Base-by-base conservation (phyloP, 1,140 invertebrate species). In the Heliconius himera region DNA sequence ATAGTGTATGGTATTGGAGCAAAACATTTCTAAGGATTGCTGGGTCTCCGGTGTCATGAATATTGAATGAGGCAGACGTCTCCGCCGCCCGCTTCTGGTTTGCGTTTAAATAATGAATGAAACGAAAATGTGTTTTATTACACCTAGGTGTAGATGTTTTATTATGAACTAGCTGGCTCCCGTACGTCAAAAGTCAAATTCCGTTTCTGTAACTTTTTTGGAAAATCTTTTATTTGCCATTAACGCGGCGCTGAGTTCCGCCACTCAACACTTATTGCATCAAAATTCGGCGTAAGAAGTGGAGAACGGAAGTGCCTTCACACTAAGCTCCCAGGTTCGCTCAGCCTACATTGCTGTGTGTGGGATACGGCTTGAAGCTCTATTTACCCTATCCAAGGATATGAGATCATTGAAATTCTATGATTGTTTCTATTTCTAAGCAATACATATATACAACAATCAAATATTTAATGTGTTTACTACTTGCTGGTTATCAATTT, bases 21-120 rank as follows among this genome's bases (percentile, higher is more conserved):
- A 66, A 66, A 66, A 66, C 26, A 66, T 66, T 66, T 66, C 46
- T 41, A 70, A 76, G 46, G 46, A 73, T 26, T 20, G 76, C 29
- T 13, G 36, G 76, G 29, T 78, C 76, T 77, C 46, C 13, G 46
- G 76, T 54, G 33, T 56, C 41, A 77, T 77, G 76, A 77, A 77
- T 77, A 72, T 51, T 77, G 70, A 72, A 77, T 73, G 76, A 77
- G 71, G 76, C 76, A 77, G 76, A 77, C 76, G 76, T 77, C 60
- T 77, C 70, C 76, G 54, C 71, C 49, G 20, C 22, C 13, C 49
- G 41, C 11, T 66, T 66, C 60, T 66, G 60, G 60, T 66, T 66
- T 16, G 60, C 60, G 60, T 66, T 66, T 66, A 4, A 29, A 66
- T 66, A 26, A 66, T 66, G 60, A 66, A 66, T 2, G 26, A 29